These are phyloP conservation scores for Marronus borbonicus DNA, from an alignment of 2,888 invertebrate species.

Conservation along the genomic window DNA sequence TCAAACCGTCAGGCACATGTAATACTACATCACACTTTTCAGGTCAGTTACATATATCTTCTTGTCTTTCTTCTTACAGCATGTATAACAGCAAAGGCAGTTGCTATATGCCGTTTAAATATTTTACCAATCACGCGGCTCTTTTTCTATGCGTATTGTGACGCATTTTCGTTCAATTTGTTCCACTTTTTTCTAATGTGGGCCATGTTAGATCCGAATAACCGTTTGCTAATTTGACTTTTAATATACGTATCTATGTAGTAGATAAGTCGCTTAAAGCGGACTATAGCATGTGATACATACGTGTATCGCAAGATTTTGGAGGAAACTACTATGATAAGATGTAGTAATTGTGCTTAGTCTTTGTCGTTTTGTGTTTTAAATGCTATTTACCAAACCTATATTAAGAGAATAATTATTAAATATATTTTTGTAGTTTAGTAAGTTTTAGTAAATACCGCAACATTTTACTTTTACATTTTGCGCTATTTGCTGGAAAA, in stretches of 20 bases:
- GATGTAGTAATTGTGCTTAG: too few species aligned
- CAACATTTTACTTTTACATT: too few species aligned
- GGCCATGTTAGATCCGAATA: slow-evolving; percentile 32
- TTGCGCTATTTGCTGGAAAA: too few species aligned
- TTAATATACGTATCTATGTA: background rate
- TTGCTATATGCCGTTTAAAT: background rate
- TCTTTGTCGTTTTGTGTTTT: too few species aligned
- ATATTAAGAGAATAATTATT: too few species aligned
- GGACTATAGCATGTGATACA: too few species aligned
- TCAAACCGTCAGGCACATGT: background rate
- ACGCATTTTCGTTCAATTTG: slow-evolving; percentile 30
- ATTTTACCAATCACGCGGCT: slow-evolving; percentile 4
- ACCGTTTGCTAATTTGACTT: slow-evolving; percentile 19
- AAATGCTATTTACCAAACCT: too few species aligned
- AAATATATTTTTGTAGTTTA: too few species aligned
- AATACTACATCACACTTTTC: slow-evolving; percentile 29
- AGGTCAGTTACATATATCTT: slow-evolving; percentile 39
- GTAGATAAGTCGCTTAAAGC: too few species aligned
- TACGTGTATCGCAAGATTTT: too few species aligned
- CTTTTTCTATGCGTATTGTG: slow-evolving; percentile 1
- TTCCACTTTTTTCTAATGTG: slow-evolving; percentile 44
- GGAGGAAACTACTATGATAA: too few species aligned
- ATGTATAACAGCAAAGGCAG: background rate
- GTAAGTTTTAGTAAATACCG: too few species aligned
- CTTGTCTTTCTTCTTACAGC: background rate